Evolutionary conservation across 2,888 invertebrate genomes (phyloP), one percentile per base, ranked within the genome.

Genomic region (Andrena camellia): DNA sequence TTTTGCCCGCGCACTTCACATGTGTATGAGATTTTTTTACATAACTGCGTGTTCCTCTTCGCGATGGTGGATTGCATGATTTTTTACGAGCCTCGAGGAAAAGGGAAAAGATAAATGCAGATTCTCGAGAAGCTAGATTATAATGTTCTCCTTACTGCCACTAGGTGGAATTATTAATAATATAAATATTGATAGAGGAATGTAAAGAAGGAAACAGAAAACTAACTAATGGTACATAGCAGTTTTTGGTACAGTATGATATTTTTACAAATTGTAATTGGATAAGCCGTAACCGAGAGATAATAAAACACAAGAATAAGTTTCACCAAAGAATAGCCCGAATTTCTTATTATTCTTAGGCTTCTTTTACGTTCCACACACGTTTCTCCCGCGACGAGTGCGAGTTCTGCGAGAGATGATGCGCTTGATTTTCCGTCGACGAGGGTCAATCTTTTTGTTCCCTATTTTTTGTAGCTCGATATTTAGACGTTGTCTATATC

Each of bases 201-300:
- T 86, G 83, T 88, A 82, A 86, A 87, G 85, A 86, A 87, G 78
- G 50, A 72, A 78, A 52, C 42, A n/a, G 54, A 31, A 33, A 68
- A 70, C 23, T 20, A 78, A 88, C 81, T 89, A 85, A 90, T 75
- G 86, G 86, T 90, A 85, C 73, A 86, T 88, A 88, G 83, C 85
- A 85, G 84, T 87, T 92, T 42, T 93, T 92, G 92, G 92, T 93
- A 93, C 93, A 90, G 92, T 93, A 92, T 93, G 88, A 91, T 93
- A 93, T 93, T 93, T 93, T 93, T 93, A 93, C 93, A 93, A 93
- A 92, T 90, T 93, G 92, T 93, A 93, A 82, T 89, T 90, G 87
- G 90, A 91, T 92, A 92, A 92, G 90, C 89, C 88, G 90, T 91
- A 92, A 90, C 81, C 87, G 86, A 91, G 90, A 89, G 85, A 90